phyloP scores from a whole-genome alignment of 1,140 invertebrate species.

The Polypedilum vanderplanki region DNA sequence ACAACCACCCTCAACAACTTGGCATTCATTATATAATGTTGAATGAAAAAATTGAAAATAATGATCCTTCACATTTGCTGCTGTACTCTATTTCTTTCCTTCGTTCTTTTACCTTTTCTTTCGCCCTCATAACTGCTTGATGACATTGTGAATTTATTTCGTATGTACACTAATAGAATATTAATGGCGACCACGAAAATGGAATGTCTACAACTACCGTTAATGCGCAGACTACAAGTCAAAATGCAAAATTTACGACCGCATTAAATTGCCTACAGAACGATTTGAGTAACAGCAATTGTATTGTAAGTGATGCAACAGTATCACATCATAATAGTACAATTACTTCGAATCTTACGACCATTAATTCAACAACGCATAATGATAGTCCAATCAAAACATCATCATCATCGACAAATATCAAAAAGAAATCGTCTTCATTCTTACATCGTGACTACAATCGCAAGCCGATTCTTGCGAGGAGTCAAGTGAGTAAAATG shows the following conservation, averaged over 20 bases:
- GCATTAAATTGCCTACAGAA: not conserved
- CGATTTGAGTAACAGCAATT: not conserved
- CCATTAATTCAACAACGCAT: not conserved
- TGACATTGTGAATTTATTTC: no score
- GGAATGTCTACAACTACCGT: not conserved
- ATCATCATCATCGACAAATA: constrained; percentile 31
- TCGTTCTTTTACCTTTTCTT: not conserved
- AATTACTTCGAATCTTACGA: not conserved
- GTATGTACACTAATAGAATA: constrained; percentile 8
- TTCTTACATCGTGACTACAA: constrained; percentile 38
- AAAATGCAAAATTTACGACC: constrained; percentile 15
- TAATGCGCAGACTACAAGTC: not conserved
- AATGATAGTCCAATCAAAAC: constrained; percentile 27
- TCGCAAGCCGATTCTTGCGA: constrained; percentile 39
- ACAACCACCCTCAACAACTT: not conserved
- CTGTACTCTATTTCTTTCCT: not conserved
- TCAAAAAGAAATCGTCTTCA: constrained; percentile 38
- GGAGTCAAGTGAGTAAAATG: constrained; percentile 40
- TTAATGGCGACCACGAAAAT: not conserved
- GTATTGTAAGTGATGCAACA: not conserved
- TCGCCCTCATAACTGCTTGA: not conserved
- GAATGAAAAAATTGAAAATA: constrained; percentile 4
- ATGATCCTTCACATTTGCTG: not conserved
- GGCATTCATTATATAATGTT: not conserved
- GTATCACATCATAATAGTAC: not conserved